These are phyloP conservation scores for Malachius bipustulatus DNA, from an alignment of 2,888 invertebrate species.

Conservation along the genomic window DNA sequence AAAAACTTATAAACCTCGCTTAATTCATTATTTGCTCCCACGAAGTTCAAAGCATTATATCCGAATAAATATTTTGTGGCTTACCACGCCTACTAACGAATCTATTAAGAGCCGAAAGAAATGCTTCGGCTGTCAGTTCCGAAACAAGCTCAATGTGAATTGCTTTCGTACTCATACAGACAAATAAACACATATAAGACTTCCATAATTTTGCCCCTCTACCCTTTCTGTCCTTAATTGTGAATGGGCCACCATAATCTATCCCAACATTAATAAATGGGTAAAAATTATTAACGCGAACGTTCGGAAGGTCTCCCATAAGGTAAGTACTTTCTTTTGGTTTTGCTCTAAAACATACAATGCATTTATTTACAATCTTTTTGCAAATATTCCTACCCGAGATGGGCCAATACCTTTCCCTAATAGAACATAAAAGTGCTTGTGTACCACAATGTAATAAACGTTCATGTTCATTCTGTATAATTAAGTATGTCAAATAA, in stretches of 20 bases:
- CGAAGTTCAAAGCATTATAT: slow-evolving; percentile 21
- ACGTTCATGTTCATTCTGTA: background rate
- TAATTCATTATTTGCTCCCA: slow-evolving; percentile 17
- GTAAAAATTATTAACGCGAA: background rate
- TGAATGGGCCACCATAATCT: background rate
- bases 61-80: slow-evolving; percentile 16
- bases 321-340: background rate
- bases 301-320: background rate
- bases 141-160: slow-evolving; percentile 18
- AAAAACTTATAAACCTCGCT: slow-evolving; percentile 12
- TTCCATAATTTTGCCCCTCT: slow-evolving; percentile 12
- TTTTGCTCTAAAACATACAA: background rate
- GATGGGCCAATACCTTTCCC: slow-evolving; percentile 2
- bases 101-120: slow-evolving; percentile 17
- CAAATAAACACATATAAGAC: slow-evolving; percentile 19
- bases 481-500: background rate
- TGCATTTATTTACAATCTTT: background rate
- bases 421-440: background rate
- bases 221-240: background rate
- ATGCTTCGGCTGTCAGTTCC: slow-evolving; percentile 14
- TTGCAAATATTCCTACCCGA: background rate
- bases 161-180: slow-evolving; percentile 19
- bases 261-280: background rate
- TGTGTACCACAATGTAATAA: background rate
- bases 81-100: slow-evolving; percentile 18